Conservation (phyloP, 1,140 invertebrate genomes). For the Spodoptera litura region DNA sequence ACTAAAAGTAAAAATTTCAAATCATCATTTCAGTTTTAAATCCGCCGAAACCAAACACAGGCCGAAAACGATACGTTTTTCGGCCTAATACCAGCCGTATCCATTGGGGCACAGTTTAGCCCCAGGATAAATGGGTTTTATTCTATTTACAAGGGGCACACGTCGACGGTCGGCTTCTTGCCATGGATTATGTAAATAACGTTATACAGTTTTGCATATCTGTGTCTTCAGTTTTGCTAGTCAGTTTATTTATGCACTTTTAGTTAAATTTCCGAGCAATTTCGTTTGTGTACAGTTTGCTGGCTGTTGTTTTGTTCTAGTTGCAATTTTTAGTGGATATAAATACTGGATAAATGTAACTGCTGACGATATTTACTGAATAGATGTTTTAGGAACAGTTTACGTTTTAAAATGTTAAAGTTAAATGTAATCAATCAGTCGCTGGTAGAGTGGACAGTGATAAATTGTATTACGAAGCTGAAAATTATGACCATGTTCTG, state of each 20-base stretch:
- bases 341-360: not conserved
- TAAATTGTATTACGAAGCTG: too few species aligned
- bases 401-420: too few species aligned
- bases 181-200: constrained; percentile 41
- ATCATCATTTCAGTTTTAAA: too few species aligned
- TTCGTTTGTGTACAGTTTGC: constrained; percentile 6
- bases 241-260: constrained; percentile 46
- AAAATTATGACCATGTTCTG: too few species aligned
- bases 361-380: not conserved
- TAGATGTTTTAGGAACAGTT: too few species aligned
- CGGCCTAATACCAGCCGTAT: constrained; percentile 24
- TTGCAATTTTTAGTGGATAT: not conserved
- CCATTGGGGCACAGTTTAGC: constrained; percentile 39
- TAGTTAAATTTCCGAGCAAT: constrained; percentile 26
- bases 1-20: not conserved
- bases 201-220: constrained; percentile 45
- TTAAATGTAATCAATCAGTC: too few species aligned
- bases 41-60: constrained; percentile 30
- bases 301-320: constrained; percentile 2
- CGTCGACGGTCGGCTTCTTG: constrained; percentile 41
- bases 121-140: constrained; percentile 45
- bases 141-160: constrained; percentile 47
- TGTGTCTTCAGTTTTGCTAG: constrained; percentile 33
- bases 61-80: not conserved
- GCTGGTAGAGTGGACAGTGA: too few species aligned